Evolutionary conservation across 2,113 vertebrate species (phyloP), one percentile per base, ranked within the genome.

Genomic region (Neogale vison): DNA sequence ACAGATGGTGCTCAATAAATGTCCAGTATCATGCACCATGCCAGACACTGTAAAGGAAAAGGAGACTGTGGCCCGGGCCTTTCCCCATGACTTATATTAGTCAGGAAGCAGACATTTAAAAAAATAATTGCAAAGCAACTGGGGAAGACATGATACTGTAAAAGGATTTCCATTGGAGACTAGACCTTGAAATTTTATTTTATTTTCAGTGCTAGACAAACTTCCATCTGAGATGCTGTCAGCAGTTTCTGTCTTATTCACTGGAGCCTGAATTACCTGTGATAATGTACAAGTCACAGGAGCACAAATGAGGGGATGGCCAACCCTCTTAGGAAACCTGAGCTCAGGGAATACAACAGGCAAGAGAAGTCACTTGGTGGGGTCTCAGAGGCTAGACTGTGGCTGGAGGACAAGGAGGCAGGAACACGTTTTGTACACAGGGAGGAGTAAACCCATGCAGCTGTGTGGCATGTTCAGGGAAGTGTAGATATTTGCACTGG

Each of bases 91-190:
- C 87, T 57, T 84, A 76, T 21, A 17, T 39, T 83, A 80, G 61
- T 95, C 34, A 45, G 83, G 31, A 96, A 67, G 21, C 65, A 93
- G 87, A 63, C 36, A 87, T 26, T 86, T 82, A 45, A 94, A 83
- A 79, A 61, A 90, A 94, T 65, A 81, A 95, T 90, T 86, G 76
- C 24, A 88, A 93, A 81, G 45, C 85, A 81, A 95, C 63, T 83
- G 39, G 39, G n/a, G 20, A 24, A 10, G 57, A 84, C 39, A 61
- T 55, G 77, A 7, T 89, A 34, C 14, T 61, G 6, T 59, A 20
- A 85, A 71, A 93, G 80, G 69, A 87, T 80, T 96, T 61, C 61
- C 23, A 36, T 24, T 36, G 79, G 82, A 82, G 47, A 23, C 11
- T 59, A 29, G 15, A 65, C 23, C 72, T 59, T n/a, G 36, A 1